Evolutionary conservation across 2,888 invertebrate genomes (phyloP), one percentile per base, ranked within the genome.

Genomic region (Agrochola lota): DNA sequence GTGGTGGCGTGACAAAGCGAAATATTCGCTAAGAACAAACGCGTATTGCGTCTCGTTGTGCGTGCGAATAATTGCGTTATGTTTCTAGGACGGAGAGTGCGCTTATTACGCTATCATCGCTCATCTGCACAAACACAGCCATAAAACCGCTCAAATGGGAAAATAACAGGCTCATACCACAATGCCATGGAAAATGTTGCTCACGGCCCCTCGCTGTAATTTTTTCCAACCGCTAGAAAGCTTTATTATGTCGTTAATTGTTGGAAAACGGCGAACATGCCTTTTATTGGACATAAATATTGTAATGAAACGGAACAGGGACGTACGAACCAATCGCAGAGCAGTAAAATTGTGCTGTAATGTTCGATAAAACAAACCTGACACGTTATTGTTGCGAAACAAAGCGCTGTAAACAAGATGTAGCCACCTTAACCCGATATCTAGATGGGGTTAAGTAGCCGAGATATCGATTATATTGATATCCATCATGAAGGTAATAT

Each of bases 71-170:
- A 96, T 96, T 95, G 89, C 94, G 94, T 95, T 95, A 94, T 92
- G 91, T 95, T 96, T 96, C 95, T 96, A 95, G 96, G 92, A 94
- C 94, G 91, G 93, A 93, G 92, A 93, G 91, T 92, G 94, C 91
- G 91, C 93, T 91, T 92, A 92, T 93, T 93, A 94, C 90, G 88
- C 91, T 96, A 96, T 96, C 96, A 93, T 91, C 85, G 87, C 88
- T 91, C 94, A 96, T 96, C 96, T 94, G 91, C 91, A 91, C 94
- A 91, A 93, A 94, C 91, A 92, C 90, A 91, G 93, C 92, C 92
- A 95, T 96, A 96, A 96, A 96, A 95, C 93, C 94, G 92, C 92
- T 96, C 94, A 95, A 96, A 96, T 96, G 96, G 94, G 96, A 96
- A 96, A 96, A 96, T 96, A 96, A 95, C 96, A 95, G 96, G 94